These are phyloP conservation scores for Sus scrofa DNA, from an alignment of 2,113 vertebrate genomes.

Conservation along the genomic window DNA sequence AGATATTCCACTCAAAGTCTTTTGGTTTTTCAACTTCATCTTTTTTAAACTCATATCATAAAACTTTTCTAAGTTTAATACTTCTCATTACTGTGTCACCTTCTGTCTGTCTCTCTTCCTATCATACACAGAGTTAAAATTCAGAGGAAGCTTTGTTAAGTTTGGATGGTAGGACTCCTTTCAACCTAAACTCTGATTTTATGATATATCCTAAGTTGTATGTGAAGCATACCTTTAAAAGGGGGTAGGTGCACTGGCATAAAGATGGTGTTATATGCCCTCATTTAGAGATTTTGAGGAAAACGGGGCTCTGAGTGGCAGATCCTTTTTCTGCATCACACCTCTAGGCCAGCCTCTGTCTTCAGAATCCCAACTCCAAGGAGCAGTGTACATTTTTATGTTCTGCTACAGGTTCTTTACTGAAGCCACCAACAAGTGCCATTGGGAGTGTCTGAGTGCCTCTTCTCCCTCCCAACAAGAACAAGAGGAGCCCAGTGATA, in stretches of 20 bases:
- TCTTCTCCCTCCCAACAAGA: neutral
- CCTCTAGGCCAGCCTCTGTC: neutral
- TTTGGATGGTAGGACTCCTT: neutral
- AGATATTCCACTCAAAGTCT: neutral
- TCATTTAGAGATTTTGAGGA: neutral
- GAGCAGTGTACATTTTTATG: neutral
- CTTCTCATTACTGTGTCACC: neutral
- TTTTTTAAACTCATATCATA: neutral
- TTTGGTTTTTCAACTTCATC: neutral
- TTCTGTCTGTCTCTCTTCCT: neutral
- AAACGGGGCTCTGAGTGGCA: neutral
- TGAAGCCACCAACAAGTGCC: neutral
- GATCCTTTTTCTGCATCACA: neutral
- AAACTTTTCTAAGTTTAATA: neutral
- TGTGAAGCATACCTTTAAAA: neutral
- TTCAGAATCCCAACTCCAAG: neutral
- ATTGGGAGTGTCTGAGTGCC: too few species aligned
- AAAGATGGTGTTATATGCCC: neutral
- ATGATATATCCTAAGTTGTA: neutral
- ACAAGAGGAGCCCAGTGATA: neutral
- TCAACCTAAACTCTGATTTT: neutral
- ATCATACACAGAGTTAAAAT: neutral
- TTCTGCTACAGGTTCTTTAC: neutral
- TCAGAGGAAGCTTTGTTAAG: neutral
- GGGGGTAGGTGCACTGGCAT: neutral